These are phyloP conservation scores for Thinocorus orbignyianus DNA, from an alignment of 2,113 vertebrate species.

Conservation along the genomic window DNA sequence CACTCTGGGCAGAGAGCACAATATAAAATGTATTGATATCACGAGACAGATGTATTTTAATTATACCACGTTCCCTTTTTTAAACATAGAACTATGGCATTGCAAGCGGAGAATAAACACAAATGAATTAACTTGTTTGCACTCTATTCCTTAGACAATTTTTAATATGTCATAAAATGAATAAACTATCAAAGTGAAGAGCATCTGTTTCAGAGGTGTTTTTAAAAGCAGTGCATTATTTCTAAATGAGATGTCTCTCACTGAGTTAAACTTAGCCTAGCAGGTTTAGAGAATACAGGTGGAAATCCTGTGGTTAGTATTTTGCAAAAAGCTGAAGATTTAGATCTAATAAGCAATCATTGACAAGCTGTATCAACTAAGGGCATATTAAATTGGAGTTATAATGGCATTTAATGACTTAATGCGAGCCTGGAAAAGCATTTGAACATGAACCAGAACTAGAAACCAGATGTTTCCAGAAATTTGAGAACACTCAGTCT, in stretches of 20 bases:
- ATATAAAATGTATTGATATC: background rate
- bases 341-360: background rate
- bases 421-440: background rate
- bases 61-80: background rate
- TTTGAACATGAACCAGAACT: background rate
- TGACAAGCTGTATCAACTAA: background rate
- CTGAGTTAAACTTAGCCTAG: background rate
- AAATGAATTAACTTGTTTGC: background rate
- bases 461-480: background rate
- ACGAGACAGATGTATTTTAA: background rate
- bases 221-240: background rate
- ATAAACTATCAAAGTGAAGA: background rate
- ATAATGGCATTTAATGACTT: background rate
- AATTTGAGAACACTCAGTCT: background rate
- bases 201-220: background rate
- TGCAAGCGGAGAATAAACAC: background rate
- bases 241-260: background rate
- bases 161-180: background rate
- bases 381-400: background rate
- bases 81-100: background rate
- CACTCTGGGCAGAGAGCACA: background rate
- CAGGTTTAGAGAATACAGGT: background rate
- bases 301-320: background rate
- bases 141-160: background rate
- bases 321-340: background rate